Percentiles rank a stretch among this genome's conserved stretches.
phyloP scores from a whole-genome alignment of 2,888 invertebrate genomes.

The Caenorhabditis sulstoni region DNA sequence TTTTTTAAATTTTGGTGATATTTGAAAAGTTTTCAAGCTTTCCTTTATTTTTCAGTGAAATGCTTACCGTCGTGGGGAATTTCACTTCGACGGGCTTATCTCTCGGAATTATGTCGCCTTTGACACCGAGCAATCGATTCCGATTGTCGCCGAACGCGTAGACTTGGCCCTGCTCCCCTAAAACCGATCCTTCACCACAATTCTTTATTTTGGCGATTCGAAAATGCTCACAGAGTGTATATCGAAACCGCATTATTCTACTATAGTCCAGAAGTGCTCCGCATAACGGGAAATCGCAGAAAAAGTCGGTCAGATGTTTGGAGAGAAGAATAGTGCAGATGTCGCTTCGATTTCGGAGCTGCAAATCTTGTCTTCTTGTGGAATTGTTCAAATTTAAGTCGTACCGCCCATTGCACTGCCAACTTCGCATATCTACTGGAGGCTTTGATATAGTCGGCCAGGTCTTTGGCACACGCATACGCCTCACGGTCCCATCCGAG shows the following conservation, averaged over 20 bases:
- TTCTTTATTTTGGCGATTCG: neutral
- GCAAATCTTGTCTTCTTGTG: neutral
- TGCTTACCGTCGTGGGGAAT: neutral
- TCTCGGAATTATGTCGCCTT: neutral
- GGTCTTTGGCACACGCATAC: neutral
- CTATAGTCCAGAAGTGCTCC: neutral
- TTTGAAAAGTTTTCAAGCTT: neutral
- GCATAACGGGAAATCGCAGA: slow-evolving; percentile 20
- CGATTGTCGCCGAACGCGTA: slow-evolving; percentile 22
- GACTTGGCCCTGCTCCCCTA: slow-evolving; percentile 14
- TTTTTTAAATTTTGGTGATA: neutral
- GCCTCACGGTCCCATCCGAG: slow-evolving; percentile 13
- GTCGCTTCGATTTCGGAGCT: slow-evolving; percentile 1
- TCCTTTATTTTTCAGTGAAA: too few relatives aligned
- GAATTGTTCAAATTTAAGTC: neutral
- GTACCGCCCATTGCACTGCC: slow-evolving; percentile 4
- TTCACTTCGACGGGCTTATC: slow-evolving; percentile 4
- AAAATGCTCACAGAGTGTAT: slow-evolving; percentile 17
- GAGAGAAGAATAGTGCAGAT: slow-evolving; percentile 5
- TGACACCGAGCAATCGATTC: slow-evolving; percentile 9
- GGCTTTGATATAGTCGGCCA: neutral
- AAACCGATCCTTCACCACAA: neutral
- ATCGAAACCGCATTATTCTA: slow-evolving; percentile 1
- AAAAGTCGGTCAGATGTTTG: slow-evolving; percentile 8
- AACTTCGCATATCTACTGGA: slow-evolving; percentile 7